phyloP scores from a whole-genome alignment of 2,888 invertebrate species.

The Tetrapedia diversipes region DNA sequence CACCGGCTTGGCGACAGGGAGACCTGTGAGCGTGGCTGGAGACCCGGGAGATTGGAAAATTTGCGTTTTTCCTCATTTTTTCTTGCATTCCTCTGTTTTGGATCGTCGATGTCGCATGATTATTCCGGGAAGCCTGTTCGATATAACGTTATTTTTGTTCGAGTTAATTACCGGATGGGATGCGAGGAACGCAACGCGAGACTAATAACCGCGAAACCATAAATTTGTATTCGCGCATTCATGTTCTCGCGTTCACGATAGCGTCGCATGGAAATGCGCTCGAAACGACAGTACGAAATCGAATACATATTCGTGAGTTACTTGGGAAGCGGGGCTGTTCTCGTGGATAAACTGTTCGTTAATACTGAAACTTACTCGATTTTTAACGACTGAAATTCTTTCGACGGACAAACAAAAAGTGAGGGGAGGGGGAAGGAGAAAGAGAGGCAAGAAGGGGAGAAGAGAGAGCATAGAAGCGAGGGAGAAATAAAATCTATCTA shows the following conservation, averaged over 20 bases:
- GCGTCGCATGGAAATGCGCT: not conserved
- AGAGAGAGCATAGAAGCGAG: no score
- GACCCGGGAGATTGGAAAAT: not conserved
- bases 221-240: not conserved
- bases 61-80: not conserved
- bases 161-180: not conserved
- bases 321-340: no score
- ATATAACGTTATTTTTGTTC: not conserved
- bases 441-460: no score
- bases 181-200: not conserved
- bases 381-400: not conserved
- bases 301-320: no score
- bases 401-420: slow-evolving; percentile 13
- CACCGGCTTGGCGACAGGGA: not conserved
- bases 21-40: not conserved
- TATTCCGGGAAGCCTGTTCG: not conserved
- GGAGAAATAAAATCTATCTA: no score
- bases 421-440: no score
- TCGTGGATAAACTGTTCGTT: not conserved
- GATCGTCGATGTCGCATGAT: not conserved
- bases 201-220: not conserved
- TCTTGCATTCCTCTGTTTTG: no score
- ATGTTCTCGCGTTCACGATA: not conserved
- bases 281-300: no score
- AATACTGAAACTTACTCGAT: slow-evolving; percentile 7